Percentiles rank a stretch among this genome's conserved stretches.
Conservation (phyloP, 2,113 vertebrate genomes). For the Heterochromis multidens region DNA sequence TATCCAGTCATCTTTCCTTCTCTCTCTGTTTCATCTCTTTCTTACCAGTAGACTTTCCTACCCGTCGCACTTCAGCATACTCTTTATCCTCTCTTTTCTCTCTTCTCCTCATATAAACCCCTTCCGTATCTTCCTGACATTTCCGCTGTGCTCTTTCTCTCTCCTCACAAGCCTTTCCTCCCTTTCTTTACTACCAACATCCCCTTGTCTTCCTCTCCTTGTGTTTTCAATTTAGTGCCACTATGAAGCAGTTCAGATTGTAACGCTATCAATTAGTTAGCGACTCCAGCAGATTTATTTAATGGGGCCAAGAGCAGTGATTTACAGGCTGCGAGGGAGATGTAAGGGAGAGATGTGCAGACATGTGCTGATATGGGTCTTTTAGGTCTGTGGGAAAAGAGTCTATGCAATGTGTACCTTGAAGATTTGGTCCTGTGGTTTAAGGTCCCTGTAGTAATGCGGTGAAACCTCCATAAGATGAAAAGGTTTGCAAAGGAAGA, state of each 20-base stretch:
- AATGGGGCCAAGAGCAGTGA: constrained; percentile 58
- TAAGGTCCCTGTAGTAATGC: constrained; percentile 51
- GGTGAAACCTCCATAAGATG: constrained; percentile 46
- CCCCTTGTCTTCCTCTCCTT: constrained; percentile 55
- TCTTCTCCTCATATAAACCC: constrained; percentile 18
- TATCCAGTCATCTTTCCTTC: neutral
- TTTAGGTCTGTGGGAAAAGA: constrained; percentile 57
- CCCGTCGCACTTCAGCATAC: constrained; percentile 4
- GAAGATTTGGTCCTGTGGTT: constrained; percentile 50
- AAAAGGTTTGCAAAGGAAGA: constrained; percentile 48
- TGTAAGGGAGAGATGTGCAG: constrained; percentile 62
- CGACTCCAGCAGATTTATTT: constrained; percentile 66
- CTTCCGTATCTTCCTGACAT: constrained; percentile 1
- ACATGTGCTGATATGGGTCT: constrained; percentile 45
- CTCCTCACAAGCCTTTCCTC: constrained; percentile 8
- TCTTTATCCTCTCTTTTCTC: neutral
- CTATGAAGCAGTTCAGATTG: constrained; percentile 64
- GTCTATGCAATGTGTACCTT: constrained; percentile 34
- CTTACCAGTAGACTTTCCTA: neutral
- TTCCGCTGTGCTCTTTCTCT: constrained; percentile 1
- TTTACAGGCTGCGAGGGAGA: constrained; percentile 70
- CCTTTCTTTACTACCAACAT: constrained; percentile 41
- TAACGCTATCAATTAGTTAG: constrained; percentile 75
- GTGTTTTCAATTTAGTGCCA: constrained; percentile 70
- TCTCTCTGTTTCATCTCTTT: neutral